Evolutionary conservation across 2,888 invertebrate genomes (phyloP), one percentile per base, ranked within the genome.

Genomic region (Apocheima hispidaria): DNA sequence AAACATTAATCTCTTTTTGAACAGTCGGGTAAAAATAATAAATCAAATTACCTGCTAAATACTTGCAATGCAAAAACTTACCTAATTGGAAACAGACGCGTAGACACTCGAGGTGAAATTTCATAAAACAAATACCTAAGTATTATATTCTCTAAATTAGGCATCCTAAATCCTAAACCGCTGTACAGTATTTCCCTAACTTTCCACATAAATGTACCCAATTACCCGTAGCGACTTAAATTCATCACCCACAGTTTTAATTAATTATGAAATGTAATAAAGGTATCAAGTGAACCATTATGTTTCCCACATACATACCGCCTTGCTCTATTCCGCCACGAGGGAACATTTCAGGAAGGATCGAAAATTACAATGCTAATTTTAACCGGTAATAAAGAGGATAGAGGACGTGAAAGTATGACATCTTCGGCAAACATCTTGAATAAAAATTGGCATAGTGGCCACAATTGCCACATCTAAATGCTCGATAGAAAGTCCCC

Each of bases 261-360:
- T 83, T 83, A 82, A 82, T 86, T 80, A 84, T 75, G 75, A 73
- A 77, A 70, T 46, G 76, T 78, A 81, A 83, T 75, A 80, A 77
- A 80, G 78, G 79, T 79, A 78, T 79, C 77, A 80, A 75, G 77
- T 78, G 71, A 73, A 76, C 82, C 80, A 83, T 84, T 81, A 81
- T 79, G 81, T 78, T 71, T 69, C 77, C 55, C 52, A 33, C 60
- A 56, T 28, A 61, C 56, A 33, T 28, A 28, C 38, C 23, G 12
- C 49, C 49, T 14, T 33, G 28, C 16, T 70, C 71, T 78, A 83
- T 81, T 81, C 81, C 79, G 83, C 81, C 83, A 77, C 69, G 70
- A 69, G 77, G 80, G 75, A 75, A 73, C 78, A 75, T 82, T 85
- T 71, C 64, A 61, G 66, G 4, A 14, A 36, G 48, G 60, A 21